phyloP scores from a whole-genome alignment of 2,888 invertebrate genomes.

The Dolichopus griseipennis region DNA sequence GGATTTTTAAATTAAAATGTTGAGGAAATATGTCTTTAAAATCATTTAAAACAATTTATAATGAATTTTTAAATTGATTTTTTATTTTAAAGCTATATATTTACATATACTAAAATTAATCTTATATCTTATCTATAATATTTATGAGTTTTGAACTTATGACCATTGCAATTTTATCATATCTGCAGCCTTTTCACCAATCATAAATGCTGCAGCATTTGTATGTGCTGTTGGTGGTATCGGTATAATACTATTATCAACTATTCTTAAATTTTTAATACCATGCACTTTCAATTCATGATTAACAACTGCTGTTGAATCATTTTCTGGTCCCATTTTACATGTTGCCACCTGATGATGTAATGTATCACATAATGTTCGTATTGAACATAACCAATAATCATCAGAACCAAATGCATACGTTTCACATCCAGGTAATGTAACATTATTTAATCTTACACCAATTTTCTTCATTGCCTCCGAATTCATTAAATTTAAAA shows the following conservation, averaged over 20 bases:
- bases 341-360: conserved; percentile 58
- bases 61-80: no score
- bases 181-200: conserved; percentile 59
- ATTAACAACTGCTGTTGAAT: conserved; percentile 54
- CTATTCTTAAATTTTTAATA: conserved; percentile 50
- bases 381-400: conserved; percentile 59
- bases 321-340: conserved; percentile 56
- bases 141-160: no score
- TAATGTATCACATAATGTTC: conserved; percentile 49
- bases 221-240: conserved; percentile 54
- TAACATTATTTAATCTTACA: conserved; percentile 45
- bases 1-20: no score
- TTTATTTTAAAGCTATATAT: no score
- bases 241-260: conserved; percentile 57
- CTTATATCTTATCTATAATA: no score
- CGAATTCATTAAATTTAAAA: conserved; percentile 48
- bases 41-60: no score
- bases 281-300: conserved; percentile 52
- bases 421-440: conserved; percentile 46
- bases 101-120: no score
- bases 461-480: conserved; percentile 51
- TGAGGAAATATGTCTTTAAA: no score
- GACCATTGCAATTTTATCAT: conserved; percentile 50
- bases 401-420: conserved; percentile 48
- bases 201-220: conserved; percentile 56